phyloP scores from a whole-genome alignment of 1,140 invertebrate species.

The Apis mellifera region DNA sequence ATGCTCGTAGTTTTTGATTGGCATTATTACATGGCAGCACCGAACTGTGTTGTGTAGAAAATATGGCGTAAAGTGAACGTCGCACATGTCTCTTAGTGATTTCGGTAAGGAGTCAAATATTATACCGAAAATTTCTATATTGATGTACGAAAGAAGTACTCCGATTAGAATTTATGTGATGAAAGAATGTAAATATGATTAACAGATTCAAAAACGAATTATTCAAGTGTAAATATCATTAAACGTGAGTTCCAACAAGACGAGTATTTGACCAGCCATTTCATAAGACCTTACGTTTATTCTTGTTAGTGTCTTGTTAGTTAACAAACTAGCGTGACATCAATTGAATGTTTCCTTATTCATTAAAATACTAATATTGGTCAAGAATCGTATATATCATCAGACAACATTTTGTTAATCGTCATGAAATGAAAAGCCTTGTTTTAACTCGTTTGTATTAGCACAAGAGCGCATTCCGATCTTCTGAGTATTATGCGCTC shows the following conservation, averaged over 20 bases:
- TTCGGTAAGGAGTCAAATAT: slow-evolving; percentile 57
- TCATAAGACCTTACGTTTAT: slow-evolving; percentile 31
- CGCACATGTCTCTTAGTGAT: slow-evolving; percentile 73
- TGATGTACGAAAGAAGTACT: neutral
- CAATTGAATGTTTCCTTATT: slow-evolving; percentile 12
- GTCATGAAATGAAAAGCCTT: neutral
- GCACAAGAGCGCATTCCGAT: slow-evolving; percentile 63
- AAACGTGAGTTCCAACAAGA: slow-evolving; percentile 16
- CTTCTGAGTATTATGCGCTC: slow-evolving; percentile 46
- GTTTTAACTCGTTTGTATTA: slow-evolving; percentile 32
- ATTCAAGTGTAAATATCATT: neutral
- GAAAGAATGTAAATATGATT: neutral
- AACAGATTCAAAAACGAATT: neutral
- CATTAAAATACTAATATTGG: neutral
- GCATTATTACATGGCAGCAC: slow-evolving; percentile 7
- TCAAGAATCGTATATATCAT: neutral
- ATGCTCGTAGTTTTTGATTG: neutral
- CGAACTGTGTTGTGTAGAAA: slow-evolving; percentile 37
- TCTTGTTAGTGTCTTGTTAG: slow-evolving; percentile 18
- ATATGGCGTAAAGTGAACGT: slow-evolving; percentile 74
- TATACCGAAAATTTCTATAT: slow-evolving; percentile 10
- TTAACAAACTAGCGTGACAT: slow-evolving; percentile 14
- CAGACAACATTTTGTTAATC: neutral
- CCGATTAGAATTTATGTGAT: slow-evolving; percentile 1
- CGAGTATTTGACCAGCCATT: slow-evolving; percentile 36